Conservation (phyloP, 2,797 vertebrate genomes). For the Cossypha polioptera region DNA sequence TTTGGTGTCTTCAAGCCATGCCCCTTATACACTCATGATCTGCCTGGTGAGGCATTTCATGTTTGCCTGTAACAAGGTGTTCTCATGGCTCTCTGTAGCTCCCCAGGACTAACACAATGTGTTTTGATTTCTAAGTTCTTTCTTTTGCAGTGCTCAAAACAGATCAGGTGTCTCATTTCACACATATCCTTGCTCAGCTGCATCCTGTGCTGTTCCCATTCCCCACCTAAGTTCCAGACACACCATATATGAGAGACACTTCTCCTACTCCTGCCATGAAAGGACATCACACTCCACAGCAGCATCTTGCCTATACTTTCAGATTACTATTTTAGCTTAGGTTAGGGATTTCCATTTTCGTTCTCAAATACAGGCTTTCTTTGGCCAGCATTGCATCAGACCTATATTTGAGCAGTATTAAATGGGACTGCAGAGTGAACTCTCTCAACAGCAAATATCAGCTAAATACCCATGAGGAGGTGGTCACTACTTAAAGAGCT, state of each 20-base stretch:
- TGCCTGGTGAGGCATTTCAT: rapidly evolving
- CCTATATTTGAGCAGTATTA: background rate
- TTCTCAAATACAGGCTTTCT: background rate
- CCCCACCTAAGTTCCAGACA: background rate
- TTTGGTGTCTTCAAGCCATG: background rate
- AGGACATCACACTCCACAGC: background rate
- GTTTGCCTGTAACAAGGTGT: background rate
- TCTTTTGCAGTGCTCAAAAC: background rate
- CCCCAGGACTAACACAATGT: background rate
- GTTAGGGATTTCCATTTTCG: background rate
- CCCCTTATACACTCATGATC: background rate
- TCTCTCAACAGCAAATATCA: background rate
- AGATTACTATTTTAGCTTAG: background rate
- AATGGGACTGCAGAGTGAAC: background rate
- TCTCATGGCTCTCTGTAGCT: background rate
- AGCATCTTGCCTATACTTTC: background rate
- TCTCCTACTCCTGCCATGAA: background rate
- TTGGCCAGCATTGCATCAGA: background rate
- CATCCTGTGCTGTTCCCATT: background rate
- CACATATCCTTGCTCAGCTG: background rate
- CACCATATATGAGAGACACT: background rate
- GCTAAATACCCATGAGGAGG: background rate
- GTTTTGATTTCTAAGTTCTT: background rate
- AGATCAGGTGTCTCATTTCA: background rate
- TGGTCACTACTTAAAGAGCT: background rate